phyloP scores from a whole-genome alignment of 2,113 vertebrate species.

The Suricata suricatta region DNA sequence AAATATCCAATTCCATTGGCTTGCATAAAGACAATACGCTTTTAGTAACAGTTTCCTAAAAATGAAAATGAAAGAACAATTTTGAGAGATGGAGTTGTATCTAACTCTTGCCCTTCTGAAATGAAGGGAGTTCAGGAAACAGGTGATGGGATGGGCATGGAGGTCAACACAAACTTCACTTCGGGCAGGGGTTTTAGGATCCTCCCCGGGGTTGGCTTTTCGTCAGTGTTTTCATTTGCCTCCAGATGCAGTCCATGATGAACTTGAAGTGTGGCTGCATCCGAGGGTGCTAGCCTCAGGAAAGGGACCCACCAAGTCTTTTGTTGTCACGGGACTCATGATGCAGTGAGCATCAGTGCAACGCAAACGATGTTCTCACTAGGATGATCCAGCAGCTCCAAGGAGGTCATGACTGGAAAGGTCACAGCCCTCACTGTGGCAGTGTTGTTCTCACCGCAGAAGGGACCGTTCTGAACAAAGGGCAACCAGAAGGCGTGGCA shows the following conservation, averaged over 20 bases:
- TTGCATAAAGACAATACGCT: background rate
- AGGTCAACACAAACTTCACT: background rate
- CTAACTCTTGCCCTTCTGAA: background rate
- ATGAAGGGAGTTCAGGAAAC: background rate
- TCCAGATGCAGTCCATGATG: background rate
- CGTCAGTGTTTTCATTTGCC: background rate
- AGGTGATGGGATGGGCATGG: background rate
- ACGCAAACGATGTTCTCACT: background rate
- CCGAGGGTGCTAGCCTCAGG: background rate
- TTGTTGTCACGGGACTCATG: background rate
- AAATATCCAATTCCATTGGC: background rate
- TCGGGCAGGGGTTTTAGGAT: background rate
- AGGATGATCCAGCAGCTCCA: background rate
- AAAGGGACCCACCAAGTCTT: background rate
- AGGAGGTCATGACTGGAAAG: slow-evolving; percentile 28
- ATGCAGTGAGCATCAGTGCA: background rate
- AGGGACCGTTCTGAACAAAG: background rate
- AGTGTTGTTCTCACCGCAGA: background rate
- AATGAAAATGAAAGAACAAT: background rate
- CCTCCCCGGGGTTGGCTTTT: background rate
- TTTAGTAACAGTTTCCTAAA: background rate
- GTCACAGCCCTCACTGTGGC: slow-evolving; percentile 24
- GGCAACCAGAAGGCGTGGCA: background rate
- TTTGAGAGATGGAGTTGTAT: background rate
- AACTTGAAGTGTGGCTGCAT: background rate